Evolutionary conservation across 2,113 vertebrate genomes (phyloP), one percentile per base, ranked within the genome.

Genomic region (Microtus oregoni): DNA sequence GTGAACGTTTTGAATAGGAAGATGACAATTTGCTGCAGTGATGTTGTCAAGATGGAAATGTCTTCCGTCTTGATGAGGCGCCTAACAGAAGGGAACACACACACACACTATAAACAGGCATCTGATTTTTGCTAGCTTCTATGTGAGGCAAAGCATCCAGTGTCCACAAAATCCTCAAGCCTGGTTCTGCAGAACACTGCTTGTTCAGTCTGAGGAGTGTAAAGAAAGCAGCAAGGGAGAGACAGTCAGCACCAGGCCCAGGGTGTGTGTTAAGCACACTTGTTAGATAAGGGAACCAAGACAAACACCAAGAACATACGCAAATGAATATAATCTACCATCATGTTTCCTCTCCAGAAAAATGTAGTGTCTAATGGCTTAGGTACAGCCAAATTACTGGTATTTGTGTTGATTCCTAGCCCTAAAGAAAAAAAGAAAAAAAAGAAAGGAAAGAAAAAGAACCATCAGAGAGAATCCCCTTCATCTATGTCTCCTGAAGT

Each of bases 41-140:
- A 97, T 97, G 96, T 98, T 98, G 98, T 98, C 98, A 98, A 98
- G 98, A 98, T 97, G 97, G 98, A 98, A 98, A 98, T 98, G 92
- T 97, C 98, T 98, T 97, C 93, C 98, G 94, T 97, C 98, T 97
- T 89, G 95, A 95, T 98, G 94, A 98, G 90, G 94, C 89, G 96
- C 95, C 98, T 97, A 96, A 97, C 96, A 98, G 97, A 97, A 98
- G 92, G 92, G 90, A 20, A 87, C 92, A 77, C 20, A 91, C 68
- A 91, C 61, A 77, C 15, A 0, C 95, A 94, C 68, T 91, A 50
- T 77, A 93, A 94, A 86, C 78, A 97, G 38, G 86, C 86, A 90
- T 92, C 95, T 98, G 89, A 90, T 96, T 98, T 98, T 93, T 96
- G 67, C 92, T 97, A 9, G 58, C 79, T 92, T 97, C 22, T 58